Evolutionary conservation across 1,140 invertebrate genomes (phyloP).

Genomic region (Hestina assimilis): DNA sequence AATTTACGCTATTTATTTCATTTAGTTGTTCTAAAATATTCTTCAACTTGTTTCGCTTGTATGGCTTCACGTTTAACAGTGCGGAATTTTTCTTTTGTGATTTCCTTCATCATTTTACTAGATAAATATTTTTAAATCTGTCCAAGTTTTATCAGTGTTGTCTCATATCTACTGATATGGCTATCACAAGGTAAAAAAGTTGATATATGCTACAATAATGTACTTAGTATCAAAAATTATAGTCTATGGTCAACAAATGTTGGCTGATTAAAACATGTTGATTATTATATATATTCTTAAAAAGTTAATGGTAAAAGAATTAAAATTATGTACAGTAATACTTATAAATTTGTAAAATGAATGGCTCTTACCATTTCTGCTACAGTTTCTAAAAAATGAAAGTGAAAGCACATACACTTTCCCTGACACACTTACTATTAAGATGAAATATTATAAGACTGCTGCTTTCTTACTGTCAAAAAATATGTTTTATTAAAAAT

Average conservation of each 20-base stretch:
- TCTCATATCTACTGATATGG: slow-evolving; percentile 6
- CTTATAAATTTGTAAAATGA: background rate
- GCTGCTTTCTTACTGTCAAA: background rate
- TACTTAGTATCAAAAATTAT: too few species aligned
- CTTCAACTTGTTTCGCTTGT: background rate
- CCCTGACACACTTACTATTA: slow-evolving; percentile 14
- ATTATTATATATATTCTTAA: too few species aligned
- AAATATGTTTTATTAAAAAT: too few species aligned
- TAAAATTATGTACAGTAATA: background rate
- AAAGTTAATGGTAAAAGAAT: background rate
- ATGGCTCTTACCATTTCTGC: background rate
- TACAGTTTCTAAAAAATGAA: slow-evolving; percentile 17
- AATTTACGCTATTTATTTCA: background rate
- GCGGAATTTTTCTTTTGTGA: background rate
- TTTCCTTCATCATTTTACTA: background rate
- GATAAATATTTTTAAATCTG: background rate
- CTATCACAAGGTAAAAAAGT: slow-evolving; percentile 4
- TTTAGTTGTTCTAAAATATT: background rate
- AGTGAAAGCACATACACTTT: slow-evolving; percentile 17
- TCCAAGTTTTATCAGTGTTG: background rate
- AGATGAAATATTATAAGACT: background rate
- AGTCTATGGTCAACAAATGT: too few species aligned
- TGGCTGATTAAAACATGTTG: too few species aligned
- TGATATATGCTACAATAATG: background rate
- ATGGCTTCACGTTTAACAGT: background rate